phyloP scores from a whole-genome alignment of 1,140 invertebrate genomes.

The Harlomillsia oculata region DNA sequence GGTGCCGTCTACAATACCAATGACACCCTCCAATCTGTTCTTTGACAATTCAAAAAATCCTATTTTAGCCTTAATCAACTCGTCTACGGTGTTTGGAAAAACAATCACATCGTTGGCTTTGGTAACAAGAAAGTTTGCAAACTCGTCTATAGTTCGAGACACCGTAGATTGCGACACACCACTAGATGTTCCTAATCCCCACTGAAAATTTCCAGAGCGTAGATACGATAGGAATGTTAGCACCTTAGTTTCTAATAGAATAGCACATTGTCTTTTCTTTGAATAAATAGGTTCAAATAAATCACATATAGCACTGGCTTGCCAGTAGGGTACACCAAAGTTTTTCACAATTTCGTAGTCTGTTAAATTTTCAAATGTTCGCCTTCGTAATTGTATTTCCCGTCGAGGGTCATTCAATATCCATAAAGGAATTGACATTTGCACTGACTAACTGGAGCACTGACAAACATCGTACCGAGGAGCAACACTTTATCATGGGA shows the following conservation, averaged over 20 bases:
- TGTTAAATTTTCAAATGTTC: conserved; percentile 9
- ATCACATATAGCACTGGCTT: conserved; percentile 6
- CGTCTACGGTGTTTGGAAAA: conserved; percentile 7
- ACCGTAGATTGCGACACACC: conserved; percentile 14
- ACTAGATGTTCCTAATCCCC: neutral
- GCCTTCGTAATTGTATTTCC: too few relatives aligned
- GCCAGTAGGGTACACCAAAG: conserved; percentile 3
- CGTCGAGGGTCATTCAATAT: too few relatives aligned
- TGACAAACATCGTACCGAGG: too few relatives aligned
- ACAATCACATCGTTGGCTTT: neutral
- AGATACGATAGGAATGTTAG: conserved; percentile 3
- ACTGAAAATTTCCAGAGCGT: conserved; percentile 17
- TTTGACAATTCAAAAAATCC: too few relatives aligned
- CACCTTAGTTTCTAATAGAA: conserved; percentile 18
- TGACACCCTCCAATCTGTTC: too few relatives aligned
- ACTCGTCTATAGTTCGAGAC: conserved; percentile 10
- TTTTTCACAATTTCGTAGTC: conserved; percentile 16
- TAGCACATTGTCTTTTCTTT: neutral
- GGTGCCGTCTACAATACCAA: conserved; percentile 27
- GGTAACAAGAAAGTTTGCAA: neutral
- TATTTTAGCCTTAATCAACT: conserved; percentile 1
- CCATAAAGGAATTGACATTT: too few relatives aligned
- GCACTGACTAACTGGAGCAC: too few relatives aligned
- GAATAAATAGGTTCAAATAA: neutral
- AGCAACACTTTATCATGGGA: too few relatives aligned